phyloP scores from a whole-genome alignment of 2,797 vertebrate species.

The Fringilla coelebs region DNA sequence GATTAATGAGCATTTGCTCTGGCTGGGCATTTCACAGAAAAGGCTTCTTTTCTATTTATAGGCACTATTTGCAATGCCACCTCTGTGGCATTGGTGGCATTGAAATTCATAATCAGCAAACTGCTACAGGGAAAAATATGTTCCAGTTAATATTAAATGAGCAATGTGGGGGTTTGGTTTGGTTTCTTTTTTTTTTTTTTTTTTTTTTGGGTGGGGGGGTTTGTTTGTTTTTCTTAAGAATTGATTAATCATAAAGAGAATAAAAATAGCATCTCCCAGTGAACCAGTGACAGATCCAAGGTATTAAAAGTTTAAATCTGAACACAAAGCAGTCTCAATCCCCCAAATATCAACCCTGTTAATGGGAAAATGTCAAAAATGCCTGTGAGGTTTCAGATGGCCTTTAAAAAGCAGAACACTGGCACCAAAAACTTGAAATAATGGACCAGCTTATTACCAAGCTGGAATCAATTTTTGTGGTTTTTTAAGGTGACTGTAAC shows the following conservation, averaged over 20 bases:
- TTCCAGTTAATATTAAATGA: constrained; percentile 16
- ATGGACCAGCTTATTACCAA: background rate
- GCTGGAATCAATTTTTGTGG: background rate
- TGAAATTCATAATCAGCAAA: background rate
- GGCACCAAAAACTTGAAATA: background rate
- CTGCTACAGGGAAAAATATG: constrained; percentile 14
- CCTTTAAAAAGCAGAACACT: constrained; percentile 9
- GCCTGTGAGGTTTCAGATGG: constrained; percentile 16
- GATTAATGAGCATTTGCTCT: background rate
- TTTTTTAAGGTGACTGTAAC: constrained; percentile 4
- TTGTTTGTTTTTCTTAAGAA: background rate
- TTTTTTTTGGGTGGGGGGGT: background rate
- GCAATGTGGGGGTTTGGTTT: background rate
- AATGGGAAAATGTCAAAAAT: constrained; percentile 33
- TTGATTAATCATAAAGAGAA: constrained; percentile 2
- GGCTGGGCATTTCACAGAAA: background rate
- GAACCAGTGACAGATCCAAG: background rate
- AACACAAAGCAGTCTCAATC: background rate
- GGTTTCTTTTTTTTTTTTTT: background rate
- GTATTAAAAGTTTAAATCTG: background rate
- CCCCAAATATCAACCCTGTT: background rate
- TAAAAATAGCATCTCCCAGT: background rate
- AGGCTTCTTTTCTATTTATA: background rate
- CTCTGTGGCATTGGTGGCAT: background rate
- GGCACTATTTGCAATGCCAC: background rate